Conservation (phyloP, 2,797 vertebrate species). For the Chiropotes sagulatus region DNA sequence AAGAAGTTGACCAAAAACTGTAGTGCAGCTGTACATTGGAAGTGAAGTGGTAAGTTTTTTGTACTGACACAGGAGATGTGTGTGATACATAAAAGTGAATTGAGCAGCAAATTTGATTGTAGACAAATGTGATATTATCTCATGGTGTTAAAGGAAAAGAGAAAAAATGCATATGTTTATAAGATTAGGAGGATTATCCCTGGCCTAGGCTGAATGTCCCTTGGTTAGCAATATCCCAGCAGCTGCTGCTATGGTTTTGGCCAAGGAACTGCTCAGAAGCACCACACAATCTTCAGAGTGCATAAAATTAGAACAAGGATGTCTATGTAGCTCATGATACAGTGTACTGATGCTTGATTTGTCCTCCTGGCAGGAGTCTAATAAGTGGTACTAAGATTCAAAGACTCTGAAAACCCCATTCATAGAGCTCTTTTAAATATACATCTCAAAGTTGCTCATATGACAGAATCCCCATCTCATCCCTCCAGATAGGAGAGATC, state of each 20-base stretch:
- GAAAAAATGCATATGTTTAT: background rate
- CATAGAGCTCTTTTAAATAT: conserved; percentile 4
- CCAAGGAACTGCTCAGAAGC: background rate
- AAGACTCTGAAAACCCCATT: background rate
- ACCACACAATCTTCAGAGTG: background rate
- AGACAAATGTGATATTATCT: background rate
- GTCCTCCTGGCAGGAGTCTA: background rate
- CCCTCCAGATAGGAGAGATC: background rate
- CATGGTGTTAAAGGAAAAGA: conserved; percentile 12
- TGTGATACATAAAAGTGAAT: background rate
- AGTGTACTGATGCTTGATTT: background rate
- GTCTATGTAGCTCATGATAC: background rate
- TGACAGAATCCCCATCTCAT: background rate
- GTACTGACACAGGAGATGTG: background rate
- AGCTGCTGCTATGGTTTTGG: background rate
- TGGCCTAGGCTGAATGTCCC: background rate
- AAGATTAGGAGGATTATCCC: background rate
- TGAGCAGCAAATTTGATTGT: background rate
- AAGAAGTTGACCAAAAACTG: conserved; percentile 32
- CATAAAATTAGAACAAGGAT: background rate
- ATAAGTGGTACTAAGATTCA: background rate
- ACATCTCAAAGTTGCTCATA: background rate
- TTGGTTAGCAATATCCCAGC: background rate
- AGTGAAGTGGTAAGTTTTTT: background rate
- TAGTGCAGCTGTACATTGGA: background rate